Evolutionary conservation across 2,113 vertebrate genomes (phyloP).

Genomic region (Malurus melanocephalus): DNA sequence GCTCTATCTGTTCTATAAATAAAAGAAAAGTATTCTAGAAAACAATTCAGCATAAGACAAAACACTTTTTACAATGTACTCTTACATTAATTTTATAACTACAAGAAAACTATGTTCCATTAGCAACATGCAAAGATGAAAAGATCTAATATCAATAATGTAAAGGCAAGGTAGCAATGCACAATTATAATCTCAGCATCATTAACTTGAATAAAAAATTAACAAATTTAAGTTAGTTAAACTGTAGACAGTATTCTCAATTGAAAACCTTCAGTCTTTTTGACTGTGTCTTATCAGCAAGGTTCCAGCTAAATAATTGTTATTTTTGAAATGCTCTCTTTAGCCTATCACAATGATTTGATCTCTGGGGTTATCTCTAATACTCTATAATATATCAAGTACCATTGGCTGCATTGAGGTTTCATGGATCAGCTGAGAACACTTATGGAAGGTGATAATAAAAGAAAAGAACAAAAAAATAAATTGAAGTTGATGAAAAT

Average conservation of each 20-base stretch:
- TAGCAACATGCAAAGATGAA: background rate
- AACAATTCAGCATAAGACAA: background rate
- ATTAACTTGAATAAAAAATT: background rate
- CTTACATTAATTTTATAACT: background rate
- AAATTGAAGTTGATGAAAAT: background rate
- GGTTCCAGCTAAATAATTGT: background rate
- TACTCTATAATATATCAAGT: background rate
- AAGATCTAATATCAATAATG: background rate
- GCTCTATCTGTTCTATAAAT: background rate
- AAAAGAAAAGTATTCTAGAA: background rate
- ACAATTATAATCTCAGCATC: background rate
- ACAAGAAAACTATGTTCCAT: background rate
- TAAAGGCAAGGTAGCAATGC: background rate
- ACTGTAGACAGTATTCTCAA: background rate
- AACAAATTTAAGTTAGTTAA: background rate
- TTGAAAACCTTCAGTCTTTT: background rate
- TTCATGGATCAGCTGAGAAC: background rate
- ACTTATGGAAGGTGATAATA: background rate
- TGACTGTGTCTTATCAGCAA: background rate
- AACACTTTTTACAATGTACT: background rate
- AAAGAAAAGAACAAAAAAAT: background rate
- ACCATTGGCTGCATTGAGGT: background rate
- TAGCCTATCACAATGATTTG: background rate
- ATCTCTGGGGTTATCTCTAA: background rate
- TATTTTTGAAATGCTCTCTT: background rate